Evolutionary conservation across 2,888 invertebrate species (phyloP).

Genomic region (Meteorus cinctellus): DNA sequence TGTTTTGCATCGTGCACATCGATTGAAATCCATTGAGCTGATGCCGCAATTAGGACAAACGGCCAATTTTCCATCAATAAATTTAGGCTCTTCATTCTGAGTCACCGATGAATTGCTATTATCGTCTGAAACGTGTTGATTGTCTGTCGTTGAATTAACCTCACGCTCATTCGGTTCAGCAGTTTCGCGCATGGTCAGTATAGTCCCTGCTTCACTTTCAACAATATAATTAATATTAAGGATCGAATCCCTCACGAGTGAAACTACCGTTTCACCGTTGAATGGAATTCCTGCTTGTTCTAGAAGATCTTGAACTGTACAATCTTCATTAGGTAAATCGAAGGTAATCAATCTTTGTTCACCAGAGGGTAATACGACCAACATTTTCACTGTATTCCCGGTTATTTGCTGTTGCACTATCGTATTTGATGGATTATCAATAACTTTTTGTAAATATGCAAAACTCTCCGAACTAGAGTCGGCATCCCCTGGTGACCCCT

Average conservation of each 20-base stretch:
- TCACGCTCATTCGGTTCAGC: slow-evolving; percentile 40
- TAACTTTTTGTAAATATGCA: slow-evolving; percentile 66
- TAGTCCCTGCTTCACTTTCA: slow-evolving; percentile 76
- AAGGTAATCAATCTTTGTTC: slow-evolving; percentile 89
- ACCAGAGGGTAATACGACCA: slow-evolving; percentile 84
- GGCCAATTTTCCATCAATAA: slow-evolving; percentile 83
- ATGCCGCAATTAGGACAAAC: slow-evolving; percentile 88
- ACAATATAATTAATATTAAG: slow-evolving; percentile 88
- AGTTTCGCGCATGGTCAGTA: slow-evolving; percentile 45
- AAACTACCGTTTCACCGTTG: slow-evolving; percentile 82
- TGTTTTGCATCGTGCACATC: slow-evolving; percentile 84
- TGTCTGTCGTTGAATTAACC: slow-evolving; percentile 33
- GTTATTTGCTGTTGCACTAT: slow-evolving; percentile 68
- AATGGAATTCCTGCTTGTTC: slow-evolving; percentile 86
- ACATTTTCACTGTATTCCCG: slow-evolving; percentile 83
- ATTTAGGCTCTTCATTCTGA: slow-evolving; percentile 74
- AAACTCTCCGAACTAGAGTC: slow-evolving; percentile 57
- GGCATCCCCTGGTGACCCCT: slow-evolving; percentile 49
- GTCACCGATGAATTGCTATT: slow-evolving; percentile 60
- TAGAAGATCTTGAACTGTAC: slow-evolving; percentile 86
- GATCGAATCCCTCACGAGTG: slow-evolving; percentile 83
- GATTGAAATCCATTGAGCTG: slow-evolving; percentile 84
- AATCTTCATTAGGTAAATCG: slow-evolving; percentile 86
- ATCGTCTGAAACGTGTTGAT: slow-evolving; percentile 56
- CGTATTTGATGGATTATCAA: slow-evolving; percentile 64